Evolutionary conservation across 2,113 vertebrate genomes (phyloP), one percentile per base, ranked within the genome.

Genomic region (Zootoca vivipara): DNA sequence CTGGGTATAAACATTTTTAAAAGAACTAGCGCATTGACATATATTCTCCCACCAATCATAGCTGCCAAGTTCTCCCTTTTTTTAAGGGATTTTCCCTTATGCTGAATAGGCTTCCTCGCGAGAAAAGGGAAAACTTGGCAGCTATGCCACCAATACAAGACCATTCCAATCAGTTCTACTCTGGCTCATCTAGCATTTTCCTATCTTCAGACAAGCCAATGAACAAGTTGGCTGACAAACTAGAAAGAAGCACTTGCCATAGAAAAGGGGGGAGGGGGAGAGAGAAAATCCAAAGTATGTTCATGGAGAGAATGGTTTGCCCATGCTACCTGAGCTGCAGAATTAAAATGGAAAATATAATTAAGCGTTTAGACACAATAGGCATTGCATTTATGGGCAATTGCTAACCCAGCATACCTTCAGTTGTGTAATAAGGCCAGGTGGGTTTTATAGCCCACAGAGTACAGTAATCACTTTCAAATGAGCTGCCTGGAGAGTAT

Each of bases 311-410:
- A 87, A 92, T 91, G 35, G 74, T 92, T 92, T 93, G 74, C 86
- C 88, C 78, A 73, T 89, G 82, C 7, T 88, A 93, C 90, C 87
- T 85, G 89, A 92, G 91, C 84, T 78, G 88, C 56, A 91, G 88
- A 94, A 93, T 93, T 88, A 93, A 93, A 95, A 93, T 78, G 85
- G 89, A 92, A 95, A 95, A 89, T 93, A 94, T 94, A 95, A 94
- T 75, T 92, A 93, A 92, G 87, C 87, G 89, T 92, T 94, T 93
- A 85, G 88, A 92, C 84, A 62, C 94, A 92, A 89, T 93, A 95
- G 85, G 90, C 90, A 92, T 87, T 77, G n/a, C 10, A 89, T 93
- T 95, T 94, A 94, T 88, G 90, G 90, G 90, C 93, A 95, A 94
- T 89, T 94, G 89, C 92, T 88, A 94, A 90, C 90, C 93, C 90